Evolutionary conservation across 2,113 vertebrate genomes (phyloP).

Genomic region (Riparia riparia): DNA sequence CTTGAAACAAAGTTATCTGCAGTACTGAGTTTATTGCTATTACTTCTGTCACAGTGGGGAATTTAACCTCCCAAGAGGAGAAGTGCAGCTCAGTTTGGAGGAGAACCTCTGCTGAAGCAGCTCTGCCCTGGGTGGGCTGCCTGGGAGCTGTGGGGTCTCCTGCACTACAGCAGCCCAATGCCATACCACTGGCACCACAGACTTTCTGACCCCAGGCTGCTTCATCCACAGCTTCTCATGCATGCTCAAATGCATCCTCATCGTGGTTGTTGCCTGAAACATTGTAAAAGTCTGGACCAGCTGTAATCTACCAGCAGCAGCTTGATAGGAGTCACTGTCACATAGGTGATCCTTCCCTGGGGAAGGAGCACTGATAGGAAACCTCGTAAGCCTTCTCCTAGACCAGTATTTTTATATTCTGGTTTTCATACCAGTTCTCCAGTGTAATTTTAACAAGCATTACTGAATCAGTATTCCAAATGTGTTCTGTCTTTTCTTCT

Average conservation of each 20-base stretch:
- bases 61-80: not conserved
- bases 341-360: not conserved
- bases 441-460: not conserved
- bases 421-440: not conserved
- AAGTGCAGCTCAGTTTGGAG: not conserved
- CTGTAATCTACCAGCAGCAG: not conserved
- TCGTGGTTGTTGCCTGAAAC: accelerated
- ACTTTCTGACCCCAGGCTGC: not conserved
- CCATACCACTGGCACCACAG: accelerated
- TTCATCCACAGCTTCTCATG: not conserved
- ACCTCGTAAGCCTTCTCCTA: not conserved
- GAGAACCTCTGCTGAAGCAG: not conserved
- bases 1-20: not conserved
- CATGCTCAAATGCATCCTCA: not conserved
- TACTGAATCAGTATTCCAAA: not conserved
- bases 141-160: not conserved
- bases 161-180: not conserved
- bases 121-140: not conserved
- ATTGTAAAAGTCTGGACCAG: not conserved
- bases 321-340: not conserved
- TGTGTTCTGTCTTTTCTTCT: not conserved
- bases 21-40: not conserved
- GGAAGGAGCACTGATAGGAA: not conserved
- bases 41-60: not conserved
- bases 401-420: not conserved